Evolutionary conservation across 1,140 invertebrate species (phyloP).

Genomic region (Pomacea maculata): DNA sequence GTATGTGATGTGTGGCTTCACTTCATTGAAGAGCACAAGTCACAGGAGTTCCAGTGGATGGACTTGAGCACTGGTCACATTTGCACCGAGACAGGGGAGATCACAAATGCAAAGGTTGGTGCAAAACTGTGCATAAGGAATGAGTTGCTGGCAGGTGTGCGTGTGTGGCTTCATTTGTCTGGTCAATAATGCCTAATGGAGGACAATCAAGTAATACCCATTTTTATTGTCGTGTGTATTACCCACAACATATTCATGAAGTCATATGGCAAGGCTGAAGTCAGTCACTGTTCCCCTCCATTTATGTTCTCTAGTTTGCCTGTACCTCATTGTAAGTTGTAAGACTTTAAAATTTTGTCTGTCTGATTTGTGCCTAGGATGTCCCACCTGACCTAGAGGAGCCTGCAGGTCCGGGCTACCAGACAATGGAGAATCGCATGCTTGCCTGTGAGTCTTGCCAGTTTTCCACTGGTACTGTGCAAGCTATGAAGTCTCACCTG

Average conservation of each 20-base stretch:
- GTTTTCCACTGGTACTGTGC: constrained; percentile 21
- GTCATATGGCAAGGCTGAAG: too few species aligned
- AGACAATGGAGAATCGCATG: constrained; percentile 7
- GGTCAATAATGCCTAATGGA: background rate
- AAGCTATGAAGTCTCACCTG: constrained; percentile 27
- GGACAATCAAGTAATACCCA: too few species aligned
- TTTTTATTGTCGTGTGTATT: too few species aligned
- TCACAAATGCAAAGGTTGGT: constrained; percentile 24
- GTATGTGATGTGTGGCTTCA: constrained; percentile 25
- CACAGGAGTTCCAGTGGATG: constrained; percentile 24
- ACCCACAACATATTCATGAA: too few species aligned
- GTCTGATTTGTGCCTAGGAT: constrained; percentile 1
- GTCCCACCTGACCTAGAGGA: constrained; percentile 16
- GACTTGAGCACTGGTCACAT: constrained; percentile 11
- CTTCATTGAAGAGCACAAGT: constrained; percentile 19
- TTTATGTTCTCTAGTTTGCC: too few species aligned
- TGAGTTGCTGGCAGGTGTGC: background rate
- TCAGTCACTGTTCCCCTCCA: too few species aligned
- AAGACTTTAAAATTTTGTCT: too few species aligned
- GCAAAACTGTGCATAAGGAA: background rate
- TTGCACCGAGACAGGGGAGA: constrained; percentile 22
- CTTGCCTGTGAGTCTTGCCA: constrained; percentile 19
- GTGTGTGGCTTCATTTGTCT: background rate
- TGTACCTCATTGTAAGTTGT: too few species aligned
- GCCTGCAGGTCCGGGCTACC: constrained; percentile 16